These are phyloP conservation scores for Pelmatolapia mariae DNA, from an alignment of 2,113 vertebrate species.

Conservation along the genomic window DNA sequence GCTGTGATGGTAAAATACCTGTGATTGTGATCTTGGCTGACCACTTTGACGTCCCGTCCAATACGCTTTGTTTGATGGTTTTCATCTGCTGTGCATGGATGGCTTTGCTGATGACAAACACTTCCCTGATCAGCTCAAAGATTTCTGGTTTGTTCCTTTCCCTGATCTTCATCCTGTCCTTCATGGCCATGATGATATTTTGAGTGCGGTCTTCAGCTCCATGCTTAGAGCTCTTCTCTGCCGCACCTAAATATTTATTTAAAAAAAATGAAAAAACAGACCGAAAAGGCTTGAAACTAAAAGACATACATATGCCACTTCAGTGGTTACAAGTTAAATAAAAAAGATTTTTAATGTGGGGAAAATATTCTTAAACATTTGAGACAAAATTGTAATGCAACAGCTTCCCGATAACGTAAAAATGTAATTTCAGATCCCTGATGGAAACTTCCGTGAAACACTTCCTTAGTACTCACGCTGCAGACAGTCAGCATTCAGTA, in stretches of 20 bases:
- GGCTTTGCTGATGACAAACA: conserved; percentile 84
- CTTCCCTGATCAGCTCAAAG: conserved; percentile 93
- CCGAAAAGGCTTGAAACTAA: background rate
- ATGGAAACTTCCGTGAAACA: background rate
- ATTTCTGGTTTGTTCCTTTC: conserved; percentile 98
- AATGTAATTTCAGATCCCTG: background rate
- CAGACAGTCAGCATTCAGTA: conserved; percentile 95
- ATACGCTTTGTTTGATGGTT: conserved; percentile 93
- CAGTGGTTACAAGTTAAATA: background rate
- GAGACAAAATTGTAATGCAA: background rate
- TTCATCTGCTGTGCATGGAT: conserved; percentile 95
- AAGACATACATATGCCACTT: background rate
- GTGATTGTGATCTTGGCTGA: conserved; percentile 98
- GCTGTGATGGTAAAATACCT: conserved; percentile 60
- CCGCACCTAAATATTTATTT: conserved; percentile 77
- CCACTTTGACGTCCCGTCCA: conserved; percentile 99
- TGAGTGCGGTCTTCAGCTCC: conserved; percentile 96
- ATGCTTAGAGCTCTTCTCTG: conserved; percentile 95
- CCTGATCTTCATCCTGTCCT: conserved; percentile 98
- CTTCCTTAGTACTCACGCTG: conserved; percentile 81
- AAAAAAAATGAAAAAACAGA: background rate
- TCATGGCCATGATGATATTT: conserved; percentile 99
- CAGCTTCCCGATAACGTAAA: background rate
- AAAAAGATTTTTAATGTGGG: background rate
- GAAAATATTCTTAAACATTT: background rate